Conservation (phyloP, 2,888 invertebrate species). For the Nemotelus nigrinus region DNA sequence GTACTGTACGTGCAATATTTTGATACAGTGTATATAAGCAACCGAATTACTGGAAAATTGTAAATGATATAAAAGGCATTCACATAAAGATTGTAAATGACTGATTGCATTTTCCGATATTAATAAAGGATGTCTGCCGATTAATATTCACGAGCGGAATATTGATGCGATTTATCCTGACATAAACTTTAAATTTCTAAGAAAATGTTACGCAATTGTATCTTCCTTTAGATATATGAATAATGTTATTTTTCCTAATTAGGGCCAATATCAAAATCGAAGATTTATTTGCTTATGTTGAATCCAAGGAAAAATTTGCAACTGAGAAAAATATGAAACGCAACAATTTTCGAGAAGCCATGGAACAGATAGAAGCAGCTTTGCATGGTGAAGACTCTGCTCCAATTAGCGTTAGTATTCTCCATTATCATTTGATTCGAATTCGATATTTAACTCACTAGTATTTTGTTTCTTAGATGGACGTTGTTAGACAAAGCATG, state of each 20-base stretch:
- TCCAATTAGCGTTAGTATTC: conserved; percentile 60
- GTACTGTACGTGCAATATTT: too few species aligned
- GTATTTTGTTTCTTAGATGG: conserved; percentile 8
- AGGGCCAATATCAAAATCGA: conserved; percentile 82
- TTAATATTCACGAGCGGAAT: conserved; percentile 35
- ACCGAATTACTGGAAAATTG: conserved; percentile 11
- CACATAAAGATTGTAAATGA: not conserved
- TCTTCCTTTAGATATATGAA: not conserved
- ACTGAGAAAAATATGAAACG: conserved; percentile 78
- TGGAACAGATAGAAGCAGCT: conserved; percentile 87
- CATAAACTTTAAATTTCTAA: not conserved
- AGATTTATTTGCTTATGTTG: conserved; percentile 85
- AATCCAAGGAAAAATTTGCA: conserved; percentile 78
- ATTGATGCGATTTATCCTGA: conserved; percentile 36
- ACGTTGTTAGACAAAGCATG: conserved; percentile 8
- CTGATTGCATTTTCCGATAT: conserved; percentile 17
- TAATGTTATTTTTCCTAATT: conserved; percentile 48
- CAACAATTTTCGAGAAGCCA: conserved; percentile 86
- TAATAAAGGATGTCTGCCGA: conserved; percentile 32
- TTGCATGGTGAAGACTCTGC: conserved; percentile 69
- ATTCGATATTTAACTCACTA: not conserved
- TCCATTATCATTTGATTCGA: not conserved
- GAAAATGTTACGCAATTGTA: not conserved
- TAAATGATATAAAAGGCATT: not conserved
- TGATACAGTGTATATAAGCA: not conserved